Percentiles rank a stretch among this genome's conserved stretches.
phyloP scores from a whole-genome alignment of 2,113 vertebrate species.

The Gallinago media region DNA sequence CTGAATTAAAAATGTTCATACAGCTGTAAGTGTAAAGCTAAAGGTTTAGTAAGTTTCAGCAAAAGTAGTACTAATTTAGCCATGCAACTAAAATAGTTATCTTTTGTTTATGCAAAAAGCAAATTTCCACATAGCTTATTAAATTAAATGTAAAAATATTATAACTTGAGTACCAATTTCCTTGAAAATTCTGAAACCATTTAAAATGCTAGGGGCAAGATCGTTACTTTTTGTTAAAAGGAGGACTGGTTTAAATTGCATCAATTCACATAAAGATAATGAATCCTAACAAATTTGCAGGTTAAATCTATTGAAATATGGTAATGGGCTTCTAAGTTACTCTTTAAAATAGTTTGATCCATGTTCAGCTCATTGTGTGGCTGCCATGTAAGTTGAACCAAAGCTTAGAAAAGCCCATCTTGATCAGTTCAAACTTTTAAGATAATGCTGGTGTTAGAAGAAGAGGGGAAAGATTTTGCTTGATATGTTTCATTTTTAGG shows the following conservation, averaged over 20 bases:
- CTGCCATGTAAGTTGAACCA: background rate
- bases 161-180: background rate
- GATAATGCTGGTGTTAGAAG: background rate
- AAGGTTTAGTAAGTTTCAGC: background rate
- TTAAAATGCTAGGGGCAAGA: background rate
- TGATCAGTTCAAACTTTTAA: background rate
- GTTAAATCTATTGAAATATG: background rate
- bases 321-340: background rate
- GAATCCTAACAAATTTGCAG: background rate
- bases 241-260: background rate
- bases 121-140: background rate
- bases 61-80: background rate
- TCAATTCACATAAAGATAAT: background rate
- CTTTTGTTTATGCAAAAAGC: background rate
- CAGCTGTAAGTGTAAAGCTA: background rate
- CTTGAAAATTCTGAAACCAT: background rate
- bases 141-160: background rate
- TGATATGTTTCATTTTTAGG: background rate
- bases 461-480: background rate
- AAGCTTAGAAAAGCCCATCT: background rate
- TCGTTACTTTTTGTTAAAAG: background rate
- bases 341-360: background rate
- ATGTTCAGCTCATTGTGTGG: rapidly evolving
- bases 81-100: background rate
- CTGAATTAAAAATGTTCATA: background rate